Conservation (phyloP, 2,888 invertebrate genomes). For the Drosophila ustulata region DNA sequence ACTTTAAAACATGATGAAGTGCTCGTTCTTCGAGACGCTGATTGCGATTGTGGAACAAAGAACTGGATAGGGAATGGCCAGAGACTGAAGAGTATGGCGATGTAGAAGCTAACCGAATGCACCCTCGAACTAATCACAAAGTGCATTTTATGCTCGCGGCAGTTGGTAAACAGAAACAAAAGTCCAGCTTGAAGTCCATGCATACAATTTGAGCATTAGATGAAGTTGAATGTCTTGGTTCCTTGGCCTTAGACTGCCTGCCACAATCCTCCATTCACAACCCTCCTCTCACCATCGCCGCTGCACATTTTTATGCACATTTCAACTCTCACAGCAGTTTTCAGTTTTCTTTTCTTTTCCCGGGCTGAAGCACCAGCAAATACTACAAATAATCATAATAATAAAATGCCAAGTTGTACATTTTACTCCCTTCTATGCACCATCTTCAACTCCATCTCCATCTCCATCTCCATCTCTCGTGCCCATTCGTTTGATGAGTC, state of each 20-base stretch:
- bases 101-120: constrained; percentile 40
- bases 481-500: constrained; percentile 70
- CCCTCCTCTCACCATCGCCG: constrained; percentile 21
- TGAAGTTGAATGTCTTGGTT: constrained; percentile 20
- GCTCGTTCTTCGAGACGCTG: constrained; percentile 62
- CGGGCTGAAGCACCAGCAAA: constrained; percentile 71
- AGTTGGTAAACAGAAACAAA: constrained; percentile 77
- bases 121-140: constrained; percentile 80
- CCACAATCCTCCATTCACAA: constrained; percentile 38
- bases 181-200: constrained; percentile 76
- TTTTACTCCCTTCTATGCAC: constrained; percentile 57
- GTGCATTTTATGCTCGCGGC: constrained; percentile 79
- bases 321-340: constrained; percentile 50
- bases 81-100: constrained; percentile 14
- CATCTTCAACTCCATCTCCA: background rate
- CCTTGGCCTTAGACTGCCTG: constrained; percentile 18
- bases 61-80: background rate
- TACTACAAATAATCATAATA: constrained; percentile 81
- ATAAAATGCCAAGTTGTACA: constrained; percentile 80
- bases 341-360: constrained; percentile 69
- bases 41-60: constrained; percentile 9
- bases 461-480: constrained; percentile 12
- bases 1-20: constrained; percentile 78
- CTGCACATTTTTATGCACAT: constrained; percentile 76
- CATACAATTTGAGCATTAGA: constrained; percentile 74